Evolutionary conservation across 1,140 invertebrate genomes (phyloP).

Genomic region (Bombus terrestris): DNA sequence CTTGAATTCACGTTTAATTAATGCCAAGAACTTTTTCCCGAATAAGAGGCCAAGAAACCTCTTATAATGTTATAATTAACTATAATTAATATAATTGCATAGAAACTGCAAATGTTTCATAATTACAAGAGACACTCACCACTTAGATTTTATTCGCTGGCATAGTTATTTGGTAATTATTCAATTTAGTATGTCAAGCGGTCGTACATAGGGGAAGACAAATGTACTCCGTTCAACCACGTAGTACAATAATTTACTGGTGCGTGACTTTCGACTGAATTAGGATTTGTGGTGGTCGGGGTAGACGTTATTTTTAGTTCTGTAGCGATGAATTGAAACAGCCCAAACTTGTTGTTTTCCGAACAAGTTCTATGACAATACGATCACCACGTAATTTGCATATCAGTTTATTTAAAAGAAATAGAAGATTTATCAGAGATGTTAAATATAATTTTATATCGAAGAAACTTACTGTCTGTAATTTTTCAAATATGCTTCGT

Average conservation of each 20-base stretch:
- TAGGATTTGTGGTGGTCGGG: slow-evolving; percentile 35
- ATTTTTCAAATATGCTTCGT: too few relatives aligned
- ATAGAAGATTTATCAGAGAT: background rate
- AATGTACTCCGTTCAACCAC: slow-evolving; percentile 24
- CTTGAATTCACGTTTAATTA: too few relatives aligned
- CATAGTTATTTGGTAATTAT: slow-evolving; percentile 29
- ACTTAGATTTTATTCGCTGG: background rate
- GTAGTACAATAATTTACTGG: slow-evolving; percentile 41
- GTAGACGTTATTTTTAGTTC: slow-evolving; percentile 35
- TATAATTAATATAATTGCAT: background rate
- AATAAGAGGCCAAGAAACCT: too few relatives aligned
- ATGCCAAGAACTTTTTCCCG: too few relatives aligned
- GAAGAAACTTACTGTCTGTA: too few relatives aligned
- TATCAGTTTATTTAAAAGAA: background rate
- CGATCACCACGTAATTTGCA: background rate
- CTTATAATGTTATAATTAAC: background rate
- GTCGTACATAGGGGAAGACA: slow-evolving; percentile 2
- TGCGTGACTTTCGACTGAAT: slow-evolving; percentile 37
- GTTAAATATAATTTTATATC: too few relatives aligned
- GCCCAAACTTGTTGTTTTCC: background rate
- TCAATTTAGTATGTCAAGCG: slow-evolving; percentile 26
- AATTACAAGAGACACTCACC: background rate
- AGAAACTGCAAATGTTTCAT: background rate
- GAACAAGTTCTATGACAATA: background rate
- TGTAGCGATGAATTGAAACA: slow-evolving; percentile 7